These are phyloP conservation scores for Heliopora coerulea DNA, from an alignment of 92 coral and sea anemone genomes.

Conservation along the genomic window DNA sequence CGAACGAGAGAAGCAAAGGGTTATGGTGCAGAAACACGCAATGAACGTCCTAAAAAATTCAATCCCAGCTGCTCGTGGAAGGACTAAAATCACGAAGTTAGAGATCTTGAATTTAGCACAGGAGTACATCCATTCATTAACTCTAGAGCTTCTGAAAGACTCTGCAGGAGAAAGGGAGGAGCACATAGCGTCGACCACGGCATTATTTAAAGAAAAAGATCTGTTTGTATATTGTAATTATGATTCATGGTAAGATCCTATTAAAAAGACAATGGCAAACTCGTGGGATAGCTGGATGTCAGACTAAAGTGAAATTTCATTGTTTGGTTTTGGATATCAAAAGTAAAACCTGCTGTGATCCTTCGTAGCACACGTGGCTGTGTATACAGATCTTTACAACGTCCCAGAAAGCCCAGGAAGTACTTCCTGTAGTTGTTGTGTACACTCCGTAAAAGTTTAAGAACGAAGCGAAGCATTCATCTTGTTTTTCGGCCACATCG, in stretches of 20 bases:
- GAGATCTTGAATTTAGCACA: constrained; percentile 81
- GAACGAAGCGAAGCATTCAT: too few relatives aligned
- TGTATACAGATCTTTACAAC: not conserved
- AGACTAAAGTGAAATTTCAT: not conserved
- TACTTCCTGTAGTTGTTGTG: not conserved
- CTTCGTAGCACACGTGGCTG: not conserved
- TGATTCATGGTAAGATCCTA: not conserved
- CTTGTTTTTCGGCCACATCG: not conserved
- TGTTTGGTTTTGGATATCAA: too few relatives aligned
- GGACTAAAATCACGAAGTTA: constrained; percentile 82
- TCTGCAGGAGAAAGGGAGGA: not conserved
- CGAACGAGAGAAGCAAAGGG: constrained; percentile 80
- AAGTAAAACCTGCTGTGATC: not conserved
- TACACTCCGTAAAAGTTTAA: not conserved
- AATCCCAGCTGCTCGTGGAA: constrained; percentile 78
- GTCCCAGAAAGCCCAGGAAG: not conserved
- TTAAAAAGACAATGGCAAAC: constrained; percentile 25
- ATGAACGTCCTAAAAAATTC: constrained; percentile 86
- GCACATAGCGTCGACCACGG: not conserved
- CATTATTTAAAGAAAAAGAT: not conserved
- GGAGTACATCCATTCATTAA: constrained; percentile 60
- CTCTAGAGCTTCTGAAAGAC: not conserved
- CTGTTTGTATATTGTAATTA: constrained; percentile 41
- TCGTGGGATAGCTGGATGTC: constrained; percentile 18
- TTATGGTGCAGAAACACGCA: constrained; percentile 85